phyloP scores from a whole-genome alignment of 2,113 vertebrate species.

The Ameiurus melas region DNA sequence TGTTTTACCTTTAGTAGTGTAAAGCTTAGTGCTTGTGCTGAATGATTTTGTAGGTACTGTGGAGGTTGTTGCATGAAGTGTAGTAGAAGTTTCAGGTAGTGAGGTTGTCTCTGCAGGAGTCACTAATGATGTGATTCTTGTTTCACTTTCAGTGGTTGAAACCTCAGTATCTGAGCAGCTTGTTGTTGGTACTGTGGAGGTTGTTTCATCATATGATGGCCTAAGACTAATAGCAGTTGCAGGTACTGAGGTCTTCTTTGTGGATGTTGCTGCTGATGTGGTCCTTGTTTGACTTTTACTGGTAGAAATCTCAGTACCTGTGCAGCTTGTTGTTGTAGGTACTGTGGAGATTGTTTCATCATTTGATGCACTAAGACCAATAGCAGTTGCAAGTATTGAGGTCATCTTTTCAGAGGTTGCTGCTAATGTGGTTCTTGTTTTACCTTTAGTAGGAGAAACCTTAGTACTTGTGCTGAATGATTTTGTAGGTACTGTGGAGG shows the following conservation, averaged over 20 bases:
- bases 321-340: background rate
- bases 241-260: background rate
- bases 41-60: background rate
- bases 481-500: background rate
- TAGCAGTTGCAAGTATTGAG: background rate
- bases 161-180: background rate
- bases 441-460: background rate
- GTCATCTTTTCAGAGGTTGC: rapidly evolving
- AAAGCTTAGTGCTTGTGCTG: background rate
- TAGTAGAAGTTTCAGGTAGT: too few species aligned
- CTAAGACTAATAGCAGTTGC: rapidly evolving
- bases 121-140: background rate
- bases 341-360: background rate
- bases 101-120: rapidly evolving
- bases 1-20: background rate
- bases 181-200: background rate
- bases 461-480: background rate
- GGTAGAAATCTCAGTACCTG: background rate
- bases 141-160: background rate
- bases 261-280: background rate
- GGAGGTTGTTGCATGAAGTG: too few species aligned
- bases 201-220: too few species aligned
- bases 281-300: background rate
- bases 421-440: background rate
- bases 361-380: background rate